These are phyloP conservation scores for Cheilosia scutellata DNA, from an alignment of 2,888 invertebrate species.

Conservation along the genomic window DNA sequence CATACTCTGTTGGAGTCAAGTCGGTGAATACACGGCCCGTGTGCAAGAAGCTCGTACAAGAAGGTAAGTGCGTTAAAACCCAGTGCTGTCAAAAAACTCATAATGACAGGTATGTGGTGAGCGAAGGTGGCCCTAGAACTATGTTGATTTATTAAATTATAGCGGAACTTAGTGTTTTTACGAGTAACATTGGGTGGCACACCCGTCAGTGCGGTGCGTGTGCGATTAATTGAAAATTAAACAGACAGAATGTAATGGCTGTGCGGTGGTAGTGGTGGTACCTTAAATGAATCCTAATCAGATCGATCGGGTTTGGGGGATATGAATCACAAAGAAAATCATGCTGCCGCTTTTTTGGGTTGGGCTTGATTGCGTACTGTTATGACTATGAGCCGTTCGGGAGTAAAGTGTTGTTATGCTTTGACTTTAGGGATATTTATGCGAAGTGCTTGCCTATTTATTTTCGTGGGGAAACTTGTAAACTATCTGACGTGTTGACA, in stretches of 20 bases:
- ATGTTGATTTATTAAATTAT: constrained; percentile 53
- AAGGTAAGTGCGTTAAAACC: constrained; percentile 86
- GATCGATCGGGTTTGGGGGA: constrained; percentile 3
- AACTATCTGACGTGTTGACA: neutral
- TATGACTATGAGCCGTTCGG: constrained; percentile 22
- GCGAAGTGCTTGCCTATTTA: neutral
- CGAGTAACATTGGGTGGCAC: constrained; percentile 55
- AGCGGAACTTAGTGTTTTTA: constrained; percentile 42
- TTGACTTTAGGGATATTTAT: constrained; percentile 14
- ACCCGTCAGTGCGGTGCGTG: constrained; percentile 42
- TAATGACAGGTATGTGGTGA: neutral
- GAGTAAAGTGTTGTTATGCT: constrained; percentile 4
- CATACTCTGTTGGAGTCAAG: constrained; percentile 84
- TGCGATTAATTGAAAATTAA: constrained; percentile 48
- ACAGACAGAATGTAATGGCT: neutral
- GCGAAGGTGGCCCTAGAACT: constrained; percentile 40
- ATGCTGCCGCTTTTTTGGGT: constrained; percentile 2
- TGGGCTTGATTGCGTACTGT: constrained; percentile 32
- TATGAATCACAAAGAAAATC: constrained; percentile 34
- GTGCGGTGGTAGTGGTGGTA: neutral
- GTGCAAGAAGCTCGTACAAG: constrained; percentile 91
- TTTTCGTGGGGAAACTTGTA: neutral
- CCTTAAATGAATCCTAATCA: constrained; percentile 65
- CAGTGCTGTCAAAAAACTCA: neutral
- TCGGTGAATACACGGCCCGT: constrained; percentile 86